These are phyloP conservation scores for Megalops atlanticus DNA, from an alignment of 2,113 vertebrate species.

Conservation along the genomic window DNA sequence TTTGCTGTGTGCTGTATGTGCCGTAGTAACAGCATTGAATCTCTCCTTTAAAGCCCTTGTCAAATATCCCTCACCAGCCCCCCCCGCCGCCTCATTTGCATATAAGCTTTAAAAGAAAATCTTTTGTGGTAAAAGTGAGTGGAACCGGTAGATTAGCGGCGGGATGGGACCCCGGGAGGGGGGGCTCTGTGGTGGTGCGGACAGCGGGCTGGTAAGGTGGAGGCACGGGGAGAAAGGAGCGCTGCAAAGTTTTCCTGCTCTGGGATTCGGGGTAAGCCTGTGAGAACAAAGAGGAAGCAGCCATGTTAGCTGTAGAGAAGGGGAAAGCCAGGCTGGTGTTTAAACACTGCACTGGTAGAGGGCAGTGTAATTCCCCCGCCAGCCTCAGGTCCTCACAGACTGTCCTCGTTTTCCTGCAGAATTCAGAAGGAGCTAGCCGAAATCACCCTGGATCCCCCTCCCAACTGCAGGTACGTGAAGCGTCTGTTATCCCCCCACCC, in stretches of 20 bases:
- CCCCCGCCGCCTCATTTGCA: constrained; percentile 80
- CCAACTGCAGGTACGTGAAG: constrained; percentile 85
- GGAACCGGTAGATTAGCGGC: constrained; percentile 55
- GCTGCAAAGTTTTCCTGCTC: constrained; percentile 82
- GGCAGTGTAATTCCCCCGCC: constrained; percentile 86
- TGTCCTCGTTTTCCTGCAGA: constrained; percentile 80
- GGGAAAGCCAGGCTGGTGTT: constrained; percentile 85
- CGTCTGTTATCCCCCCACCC: background rate
- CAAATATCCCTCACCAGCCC: constrained; percentile 68
- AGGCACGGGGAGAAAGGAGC: constrained; percentile 63
- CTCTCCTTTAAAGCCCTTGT: constrained; percentile 77
- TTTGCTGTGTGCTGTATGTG: constrained; percentile 47
- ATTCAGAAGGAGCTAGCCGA: constrained; percentile 94
- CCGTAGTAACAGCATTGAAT: constrained; percentile 54
- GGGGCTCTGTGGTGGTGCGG: constrained; percentile 53
- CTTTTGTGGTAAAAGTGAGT: constrained; percentile 69
- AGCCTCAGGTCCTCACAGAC: constrained; percentile 77
- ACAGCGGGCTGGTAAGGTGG: constrained; percentile 52
- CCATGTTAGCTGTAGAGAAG: constrained; percentile 90
- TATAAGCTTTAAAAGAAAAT: constrained; percentile 87
- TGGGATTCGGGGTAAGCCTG: constrained; percentile 88
- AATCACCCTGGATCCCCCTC: constrained; percentile 91
- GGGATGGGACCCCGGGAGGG: constrained; percentile 49
- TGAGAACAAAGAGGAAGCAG: constrained; percentile 95
- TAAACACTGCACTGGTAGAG: constrained; percentile 87